Evolutionary conservation across 1,140 invertebrate species (phyloP).

Genomic region (Pseudoatta argentina): DNA sequence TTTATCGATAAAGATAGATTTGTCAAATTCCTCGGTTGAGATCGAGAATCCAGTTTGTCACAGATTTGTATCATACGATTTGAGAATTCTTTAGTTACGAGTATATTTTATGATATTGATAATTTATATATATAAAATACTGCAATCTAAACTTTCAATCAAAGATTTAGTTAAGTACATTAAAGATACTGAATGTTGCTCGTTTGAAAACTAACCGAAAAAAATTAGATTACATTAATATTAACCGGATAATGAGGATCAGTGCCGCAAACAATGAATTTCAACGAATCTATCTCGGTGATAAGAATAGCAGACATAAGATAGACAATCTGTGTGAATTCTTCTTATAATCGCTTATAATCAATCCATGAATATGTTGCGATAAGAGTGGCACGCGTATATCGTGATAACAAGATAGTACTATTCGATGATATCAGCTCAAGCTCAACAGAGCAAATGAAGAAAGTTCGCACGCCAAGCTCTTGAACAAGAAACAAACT

Average conservation of each 20-base stretch:
- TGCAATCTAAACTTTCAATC: too few species aligned
- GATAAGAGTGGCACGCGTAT: background rate
- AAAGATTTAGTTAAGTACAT: too few species aligned
- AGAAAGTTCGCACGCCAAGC: background rate
- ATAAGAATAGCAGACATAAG: background rate
- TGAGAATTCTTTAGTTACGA: too few species aligned
- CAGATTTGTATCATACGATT: too few species aligned
- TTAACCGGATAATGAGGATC: background rate
- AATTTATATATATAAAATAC: too few species aligned
- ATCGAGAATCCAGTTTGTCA: too few species aligned
- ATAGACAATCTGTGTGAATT: background rate
- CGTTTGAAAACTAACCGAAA: background rate
- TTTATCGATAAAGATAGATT: too few species aligned
- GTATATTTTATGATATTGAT: too few species aligned
- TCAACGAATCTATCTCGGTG: background rate
- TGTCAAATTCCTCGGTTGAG: too few species aligned
- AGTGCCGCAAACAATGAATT: background rate
- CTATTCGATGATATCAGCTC: background rate
- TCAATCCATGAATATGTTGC: background rate
- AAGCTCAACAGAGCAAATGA: background rate
- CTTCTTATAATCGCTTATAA: background rate
- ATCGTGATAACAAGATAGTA: conserved; percentile 13
- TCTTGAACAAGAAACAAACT: background rate
- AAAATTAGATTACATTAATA: background rate
- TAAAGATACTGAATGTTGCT: too few species aligned